Evolutionary conservation across 2,888 invertebrate species (phyloP).

Genomic region (Hoplodrina blanda): DNA sequence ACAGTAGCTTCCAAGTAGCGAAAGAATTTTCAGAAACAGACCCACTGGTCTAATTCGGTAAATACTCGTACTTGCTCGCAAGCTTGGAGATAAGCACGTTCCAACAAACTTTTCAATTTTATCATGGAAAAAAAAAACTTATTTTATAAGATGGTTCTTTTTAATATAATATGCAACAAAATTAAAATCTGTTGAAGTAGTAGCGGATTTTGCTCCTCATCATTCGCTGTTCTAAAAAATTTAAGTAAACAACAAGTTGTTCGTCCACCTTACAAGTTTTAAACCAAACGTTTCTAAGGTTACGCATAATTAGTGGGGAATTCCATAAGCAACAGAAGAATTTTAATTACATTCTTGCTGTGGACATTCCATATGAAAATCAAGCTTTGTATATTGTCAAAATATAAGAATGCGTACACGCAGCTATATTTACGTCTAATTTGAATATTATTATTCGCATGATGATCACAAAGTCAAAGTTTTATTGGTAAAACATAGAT

Average conservation of each 20-base stretch:
- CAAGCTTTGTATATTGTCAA: slow-evolving; percentile 20
- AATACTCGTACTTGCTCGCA: too few species aligned
- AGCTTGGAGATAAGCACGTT: too few species aligned
- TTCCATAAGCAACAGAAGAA: slow-evolving; percentile 28
- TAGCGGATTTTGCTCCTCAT: neutral
- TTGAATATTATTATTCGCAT: neutral
- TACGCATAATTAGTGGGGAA: slow-evolving; percentile 38
- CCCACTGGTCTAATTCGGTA: too few species aligned
- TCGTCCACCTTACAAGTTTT: slow-evolving; percentile 8
- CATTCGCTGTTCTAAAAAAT: neutral
- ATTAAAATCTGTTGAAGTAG: neutral
- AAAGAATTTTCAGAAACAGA: too few species aligned
- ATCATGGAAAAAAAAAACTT: too few species aligned
- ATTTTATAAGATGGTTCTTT: too few species aligned
- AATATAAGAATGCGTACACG: neutral
- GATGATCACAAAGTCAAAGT: neutral
- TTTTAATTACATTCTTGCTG: slow-evolving; percentile 31
- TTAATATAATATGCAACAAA: too few species aligned
- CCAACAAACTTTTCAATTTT: too few species aligned
- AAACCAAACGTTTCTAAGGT: slow-evolving; percentile 12
- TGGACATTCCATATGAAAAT: slow-evolving; percentile 10
- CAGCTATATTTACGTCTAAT: neutral
- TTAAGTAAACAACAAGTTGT: slow-evolving; percentile 1
- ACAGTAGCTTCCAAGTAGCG: too few species aligned
- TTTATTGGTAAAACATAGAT: too few species aligned